Evolutionary conservation across 2,888 invertebrate genomes (phyloP), one percentile per base, ranked within the genome.

Genomic region (Hoplodrina blanda): DNA sequence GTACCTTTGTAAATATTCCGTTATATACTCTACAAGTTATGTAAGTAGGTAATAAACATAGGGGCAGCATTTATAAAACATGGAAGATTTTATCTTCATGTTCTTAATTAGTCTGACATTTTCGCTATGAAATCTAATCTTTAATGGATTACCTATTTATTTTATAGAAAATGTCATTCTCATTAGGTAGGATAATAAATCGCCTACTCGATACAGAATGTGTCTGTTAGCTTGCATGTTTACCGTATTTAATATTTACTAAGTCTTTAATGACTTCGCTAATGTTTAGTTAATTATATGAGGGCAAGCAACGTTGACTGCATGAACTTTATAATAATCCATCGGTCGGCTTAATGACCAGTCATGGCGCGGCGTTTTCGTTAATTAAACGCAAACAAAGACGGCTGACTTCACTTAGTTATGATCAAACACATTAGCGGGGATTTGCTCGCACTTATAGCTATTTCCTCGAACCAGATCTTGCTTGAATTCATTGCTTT

Each of bases 321-420:
- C 85, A 84, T 78, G 80, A 87, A 87, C 85, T 85, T 81, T 78
- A 81, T 86, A 87, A 85, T 88, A 88, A 88, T 90, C 89, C 89
- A 90, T 90, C 85, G 89, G 88, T 87, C 86, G 88, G 86, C 87
- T 89, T 92, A 91, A 91, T 91, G 89, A 89, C 87, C 85, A 84
- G 82, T 85, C 82, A 83, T 84, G 83, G 85, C 82, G 86, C 85
- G 83, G 84, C 84, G 85, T 91, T 92, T 92, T 91, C 91, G 89
- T 91, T 93, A 93, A 93, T 93, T 93, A 93, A 93, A 93, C 87
- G 89, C 91, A 93, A 93, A 93, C 93, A 93, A 91, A 93, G 90
- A 89, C 87, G 86, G 85, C 84, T 88, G 90, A 88, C 86, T 87
- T 87, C 86, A 88, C 89, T 91, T 87, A 89, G 90, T 90, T 90